Evolutionary conservation across 2,113 vertebrate genomes (phyloP).

Genomic region (Pseudopodoces humilis): DNA sequence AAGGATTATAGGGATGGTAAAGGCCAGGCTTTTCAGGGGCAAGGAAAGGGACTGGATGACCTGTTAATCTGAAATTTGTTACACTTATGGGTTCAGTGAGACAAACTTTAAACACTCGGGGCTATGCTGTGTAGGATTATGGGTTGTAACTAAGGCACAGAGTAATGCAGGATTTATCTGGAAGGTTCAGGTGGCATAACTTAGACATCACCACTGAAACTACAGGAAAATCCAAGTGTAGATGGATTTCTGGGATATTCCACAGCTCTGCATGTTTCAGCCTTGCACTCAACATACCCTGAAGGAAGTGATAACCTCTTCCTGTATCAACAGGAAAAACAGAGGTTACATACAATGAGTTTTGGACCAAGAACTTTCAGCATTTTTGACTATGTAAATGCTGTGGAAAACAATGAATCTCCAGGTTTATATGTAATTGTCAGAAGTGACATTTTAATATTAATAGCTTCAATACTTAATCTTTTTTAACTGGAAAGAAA

Average conservation of each 20-base stretch:
- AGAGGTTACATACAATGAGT: neutral
- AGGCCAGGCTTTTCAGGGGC: neutral
- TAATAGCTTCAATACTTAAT: neutral
- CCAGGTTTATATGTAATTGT: neutral
- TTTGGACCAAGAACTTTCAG: neutral
- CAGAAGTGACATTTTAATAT: neutral
- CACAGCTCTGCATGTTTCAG: neutral
- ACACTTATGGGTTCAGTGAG: neutral
- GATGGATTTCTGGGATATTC: neutral
- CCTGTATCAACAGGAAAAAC: neutral
- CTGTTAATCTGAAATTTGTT: neutral
- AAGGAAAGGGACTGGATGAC: neutral
- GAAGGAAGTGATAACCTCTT: neutral
- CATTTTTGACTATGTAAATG: neutral
- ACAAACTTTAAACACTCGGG: neutral
- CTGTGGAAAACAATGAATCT: neutral
- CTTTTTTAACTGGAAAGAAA: neutral
- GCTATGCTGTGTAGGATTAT: rapidly evolving
- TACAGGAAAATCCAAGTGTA: neutral
- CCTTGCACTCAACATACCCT: neutral
- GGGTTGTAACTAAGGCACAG: neutral
- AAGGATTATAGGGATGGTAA: neutral
- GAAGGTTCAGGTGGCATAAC: neutral
- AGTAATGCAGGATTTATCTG: neutral
- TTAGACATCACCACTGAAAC: neutral